phyloP scores from a whole-genome alignment of 2,888 invertebrate species.

The Hybos culiciformis region DNA sequence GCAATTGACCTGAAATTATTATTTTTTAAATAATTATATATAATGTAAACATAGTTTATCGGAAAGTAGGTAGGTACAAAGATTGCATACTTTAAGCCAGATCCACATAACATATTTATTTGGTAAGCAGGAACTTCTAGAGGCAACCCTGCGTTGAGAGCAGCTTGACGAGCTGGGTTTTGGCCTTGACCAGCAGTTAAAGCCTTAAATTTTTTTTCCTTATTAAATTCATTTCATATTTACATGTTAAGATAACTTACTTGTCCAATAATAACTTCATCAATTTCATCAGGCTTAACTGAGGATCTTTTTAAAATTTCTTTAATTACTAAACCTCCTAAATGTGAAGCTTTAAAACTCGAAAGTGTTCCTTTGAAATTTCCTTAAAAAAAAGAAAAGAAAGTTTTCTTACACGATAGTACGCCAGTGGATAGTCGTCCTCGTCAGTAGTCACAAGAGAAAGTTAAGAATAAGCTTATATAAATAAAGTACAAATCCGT shows the following conservation, averaged over 20 bases:
- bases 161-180: slow-evolving; percentile 69
- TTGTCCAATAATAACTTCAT: slow-evolving; percentile 72
- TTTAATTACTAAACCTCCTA: slow-evolving; percentile 55
- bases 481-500: background rate
- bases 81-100: slow-evolving; percentile 59
- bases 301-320: slow-evolving; percentile 48
- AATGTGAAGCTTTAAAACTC: slow-evolving; percentile 49
- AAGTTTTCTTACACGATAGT: slow-evolving; percentile 3
- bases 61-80: too few species aligned
- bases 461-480: slow-evolving; percentile 8
- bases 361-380: slow-evolving; percentile 53
- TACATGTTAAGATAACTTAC: slow-evolving; percentile 33
- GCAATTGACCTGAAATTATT: slow-evolving; percentile 42
- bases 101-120: slow-evolving; percentile 71
- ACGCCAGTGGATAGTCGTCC: too few species aligned
- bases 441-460: too few species aligned
- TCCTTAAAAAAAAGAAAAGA: slow-evolving; percentile 40
- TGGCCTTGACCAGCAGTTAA: slow-evolving; percentile 61
- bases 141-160: slow-evolving; percentile 58
- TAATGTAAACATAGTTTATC: too few species aligned
- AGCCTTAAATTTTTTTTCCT: slow-evolving; percentile 33
- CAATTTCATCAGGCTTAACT: slow-evolving; percentile 47
- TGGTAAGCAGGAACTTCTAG: slow-evolving; percentile 51
- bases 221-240: background rate
- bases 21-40: background rate